Evolutionary conservation across 2,888 invertebrate genomes (phyloP).

Genomic region (Cyaniris semiargus): DNA sequence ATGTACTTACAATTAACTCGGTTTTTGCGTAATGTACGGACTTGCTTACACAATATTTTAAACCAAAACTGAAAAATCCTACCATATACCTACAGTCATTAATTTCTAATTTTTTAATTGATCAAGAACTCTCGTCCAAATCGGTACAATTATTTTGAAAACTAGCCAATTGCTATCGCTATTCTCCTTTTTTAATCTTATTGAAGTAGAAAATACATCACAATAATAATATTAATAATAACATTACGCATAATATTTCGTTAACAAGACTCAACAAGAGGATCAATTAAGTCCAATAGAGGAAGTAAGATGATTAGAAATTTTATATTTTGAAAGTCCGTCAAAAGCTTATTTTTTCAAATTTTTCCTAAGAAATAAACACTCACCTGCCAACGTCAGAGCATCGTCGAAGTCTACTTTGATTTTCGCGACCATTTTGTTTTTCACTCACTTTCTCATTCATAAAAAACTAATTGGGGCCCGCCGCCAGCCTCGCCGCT

Average conservation of each 20-base stretch:
- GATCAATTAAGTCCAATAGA: background rate
- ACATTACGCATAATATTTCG: background rate
- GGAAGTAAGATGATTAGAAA: no score
- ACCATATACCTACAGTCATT: no score
- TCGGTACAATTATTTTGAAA: background rate
- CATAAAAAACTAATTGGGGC: background rate
- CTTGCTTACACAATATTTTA: no score
- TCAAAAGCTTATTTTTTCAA: background rate
- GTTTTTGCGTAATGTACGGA: no score
- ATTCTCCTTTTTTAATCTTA: background rate
- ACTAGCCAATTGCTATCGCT: background rate
- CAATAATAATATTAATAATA: no score
- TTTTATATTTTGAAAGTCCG: no score
- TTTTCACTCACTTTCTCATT: background rate
- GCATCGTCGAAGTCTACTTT: constrained; percentile 39
- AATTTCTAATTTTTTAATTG: no score
- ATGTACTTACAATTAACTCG: no score
- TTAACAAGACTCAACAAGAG: background rate
- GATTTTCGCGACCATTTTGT: constrained; percentile 38
- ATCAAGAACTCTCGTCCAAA: background rate
- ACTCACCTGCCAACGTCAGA: constrained; percentile 38
- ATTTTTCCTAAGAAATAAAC: background rate
- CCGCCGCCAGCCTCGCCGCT: background rate
- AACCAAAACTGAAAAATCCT: no score
- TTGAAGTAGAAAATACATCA: no score